Evolutionary conservation across 1,140 invertebrate genomes (phyloP), one percentile per base, ranked within the genome.

Genomic region (Zaprionus tsacasi): DNA sequence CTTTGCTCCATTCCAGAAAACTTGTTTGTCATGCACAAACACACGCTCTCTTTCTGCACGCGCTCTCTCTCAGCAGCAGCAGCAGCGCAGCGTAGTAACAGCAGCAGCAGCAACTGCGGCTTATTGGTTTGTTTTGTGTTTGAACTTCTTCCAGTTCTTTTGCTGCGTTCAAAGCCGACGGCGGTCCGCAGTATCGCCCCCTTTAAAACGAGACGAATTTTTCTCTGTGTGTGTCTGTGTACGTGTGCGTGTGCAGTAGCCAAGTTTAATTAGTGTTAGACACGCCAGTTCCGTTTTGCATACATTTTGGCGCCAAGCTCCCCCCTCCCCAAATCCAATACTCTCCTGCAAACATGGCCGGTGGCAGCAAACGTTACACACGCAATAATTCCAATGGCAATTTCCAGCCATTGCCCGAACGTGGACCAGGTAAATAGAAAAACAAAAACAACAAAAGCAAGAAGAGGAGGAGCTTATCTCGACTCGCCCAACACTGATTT

Each of bases 351-450:
- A 82, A 54, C 74, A 89, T 91, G 86, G 91, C 91, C 78, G 89
- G 83, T 68, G 92, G 92, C 86, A 91, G 78, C 79, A 91, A 83
- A 75, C 81, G 85, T 61, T 90, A 91, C 58, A 80, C 87, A 75
- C 92, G 92, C 76, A 90, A 91, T 73, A 91, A 91, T 70, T 91
- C 89, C 50, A 92, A 91, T 58, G 87, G 85, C 75, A 91, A 90
- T 59, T 87, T 86, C 59, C 86, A 83, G 57, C 65, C 81, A 63
- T 72, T 93, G 65, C 92, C 92, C 52, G 91, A 92, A 68, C 89
- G 92, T 78, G 92, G 92, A 61, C 92, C 92, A 93, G 92, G 92
- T 93, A 93, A 91, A 76, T 65, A 21, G 58, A 69, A 50, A 43
- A 38, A 55, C 52, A 40, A n/a, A n/a, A n/a, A 17, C 48, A 52